A percentile compares a stretch with the other conserved stretches of the same genome.
These are phyloP conservation scores for Pachliopta kotzebuea DNA, from an alignment of 2,888 invertebrate species.

Conservation along the genomic window DNA sequence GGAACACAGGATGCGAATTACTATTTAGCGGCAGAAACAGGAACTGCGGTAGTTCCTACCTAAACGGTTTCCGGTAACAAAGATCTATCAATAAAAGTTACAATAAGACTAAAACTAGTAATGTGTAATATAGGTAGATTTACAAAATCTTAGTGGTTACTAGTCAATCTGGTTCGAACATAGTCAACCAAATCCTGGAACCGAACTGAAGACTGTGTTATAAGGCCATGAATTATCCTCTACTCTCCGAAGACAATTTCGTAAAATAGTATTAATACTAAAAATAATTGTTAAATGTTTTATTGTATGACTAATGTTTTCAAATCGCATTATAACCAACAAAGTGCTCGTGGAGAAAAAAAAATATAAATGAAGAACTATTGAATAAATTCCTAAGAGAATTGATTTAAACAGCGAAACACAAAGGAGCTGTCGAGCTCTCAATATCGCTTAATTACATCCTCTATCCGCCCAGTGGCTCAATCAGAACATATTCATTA, in stretches of 20 bases:
- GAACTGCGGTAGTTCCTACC: no score
- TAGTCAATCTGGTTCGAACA: not conserved
- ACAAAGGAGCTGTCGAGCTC: constrained; percentile 35
- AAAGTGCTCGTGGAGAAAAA: not conserved
- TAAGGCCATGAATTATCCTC: not conserved
- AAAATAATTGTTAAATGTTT: no score
- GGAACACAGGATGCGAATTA: no score
- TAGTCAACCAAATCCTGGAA: not conserved
- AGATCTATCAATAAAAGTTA: no score
- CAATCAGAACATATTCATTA: constrained; percentile 64
- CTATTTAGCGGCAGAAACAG: no score
- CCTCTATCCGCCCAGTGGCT: constrained; percentile 55
- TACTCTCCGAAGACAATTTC: not conserved
- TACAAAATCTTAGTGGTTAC: not conserved
- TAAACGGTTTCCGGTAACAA: no score
- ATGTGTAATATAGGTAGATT: not conserved
- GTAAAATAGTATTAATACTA: no score
- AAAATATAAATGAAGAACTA: constrained; percentile 5
- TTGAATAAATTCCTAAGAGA: constrained; percentile 26
- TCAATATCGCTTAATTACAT: constrained; percentile 63
- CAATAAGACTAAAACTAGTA: not conserved
- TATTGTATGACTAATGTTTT: not conserved
- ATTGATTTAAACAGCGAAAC: constrained; percentile 25
- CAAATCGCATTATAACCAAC: not conserved
- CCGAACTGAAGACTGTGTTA: not conserved